A percentile compares a stretch with the other conserved stretches of the same genome.
Evolutionary conservation across 2,113 vertebrate genomes (phyloP).

Genomic region (Plestiodon gilberti): DNA sequence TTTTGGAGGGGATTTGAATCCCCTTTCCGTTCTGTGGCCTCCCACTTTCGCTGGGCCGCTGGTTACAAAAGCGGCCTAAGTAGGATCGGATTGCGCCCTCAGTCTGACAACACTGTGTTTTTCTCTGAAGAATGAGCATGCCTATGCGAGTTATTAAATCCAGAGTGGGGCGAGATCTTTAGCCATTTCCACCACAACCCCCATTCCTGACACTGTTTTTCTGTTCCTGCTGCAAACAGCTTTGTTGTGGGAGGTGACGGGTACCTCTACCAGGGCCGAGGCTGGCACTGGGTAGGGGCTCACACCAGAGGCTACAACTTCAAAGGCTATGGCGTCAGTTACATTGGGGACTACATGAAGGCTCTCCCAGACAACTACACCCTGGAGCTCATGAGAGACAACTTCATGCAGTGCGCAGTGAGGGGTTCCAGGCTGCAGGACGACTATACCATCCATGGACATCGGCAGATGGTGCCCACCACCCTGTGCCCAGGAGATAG

Average conservation of each 20-base stretch:
- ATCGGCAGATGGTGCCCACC: slow-evolving; percentile 81
- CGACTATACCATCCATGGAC: slow-evolving; percentile 78
- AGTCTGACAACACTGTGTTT: neutral
- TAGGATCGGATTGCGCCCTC: too few relatives aligned
- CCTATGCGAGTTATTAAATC: too few relatives aligned
- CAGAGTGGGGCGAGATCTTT: neutral
- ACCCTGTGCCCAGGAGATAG: slow-evolving; percentile 85
- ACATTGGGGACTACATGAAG: slow-evolving; percentile 83
- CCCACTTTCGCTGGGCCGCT: too few relatives aligned
- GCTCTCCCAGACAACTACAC: slow-evolving; percentile 66
- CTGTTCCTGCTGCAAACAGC: slow-evolving; percentile 62
- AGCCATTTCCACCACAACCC: neutral
- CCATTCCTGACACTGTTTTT: neutral
- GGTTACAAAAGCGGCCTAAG: too few relatives aligned
- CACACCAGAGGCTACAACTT: slow-evolving; percentile 88
- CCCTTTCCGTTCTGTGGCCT: too few relatives aligned
- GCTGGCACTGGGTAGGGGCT: slow-evolving; percentile 87
- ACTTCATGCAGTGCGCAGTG: slow-evolving; percentile 78
- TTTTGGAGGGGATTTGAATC: too few relatives aligned
- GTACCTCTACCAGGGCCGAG: slow-evolving; percentile 87
- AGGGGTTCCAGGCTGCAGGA: slow-evolving; percentile 55
- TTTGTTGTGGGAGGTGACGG: slow-evolving; percentile 90
- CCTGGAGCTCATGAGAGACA: slow-evolving; percentile 77
- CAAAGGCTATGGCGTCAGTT: slow-evolving; percentile 82
- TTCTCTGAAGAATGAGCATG: neutral